These are phyloP conservation scores for Caracal caracal DNA, from an alignment of 2,113 vertebrate genomes.

Conservation along the genomic window DNA sequence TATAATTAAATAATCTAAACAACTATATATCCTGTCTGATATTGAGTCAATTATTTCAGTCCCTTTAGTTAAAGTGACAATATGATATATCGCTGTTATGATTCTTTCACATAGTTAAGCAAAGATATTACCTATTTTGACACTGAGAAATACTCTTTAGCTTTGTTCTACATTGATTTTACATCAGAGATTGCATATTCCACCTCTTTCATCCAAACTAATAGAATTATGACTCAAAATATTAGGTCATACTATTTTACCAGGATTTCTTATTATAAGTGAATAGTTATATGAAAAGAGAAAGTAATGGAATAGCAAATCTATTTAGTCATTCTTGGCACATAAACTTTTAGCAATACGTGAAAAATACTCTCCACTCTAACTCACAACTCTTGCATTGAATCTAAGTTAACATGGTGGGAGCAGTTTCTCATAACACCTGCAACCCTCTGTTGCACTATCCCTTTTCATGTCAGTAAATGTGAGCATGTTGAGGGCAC, in stretches of 20 bases:
- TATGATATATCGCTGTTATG: not conserved
- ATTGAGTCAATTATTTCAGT: not conserved
- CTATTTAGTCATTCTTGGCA: not conserved
- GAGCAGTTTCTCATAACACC: not conserved
- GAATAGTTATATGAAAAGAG: not conserved
- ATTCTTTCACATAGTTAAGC: not conserved
- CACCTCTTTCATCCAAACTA: constrained; percentile 4
- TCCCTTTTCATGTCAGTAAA: not conserved
- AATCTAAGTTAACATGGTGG: not conserved
- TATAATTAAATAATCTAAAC: too few relatives aligned
- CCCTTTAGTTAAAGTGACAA: not conserved
- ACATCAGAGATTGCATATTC: not conserved
- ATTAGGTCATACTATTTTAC: not conserved
- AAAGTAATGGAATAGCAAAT: not conserved
- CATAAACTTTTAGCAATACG: not conserved
- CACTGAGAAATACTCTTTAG: not conserved
- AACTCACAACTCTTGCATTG: not conserved
- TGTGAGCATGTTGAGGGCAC: not conserved
- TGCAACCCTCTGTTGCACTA: not conserved
- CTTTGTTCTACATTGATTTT: constrained; percentile 23
- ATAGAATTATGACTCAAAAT: constrained; percentile 21
- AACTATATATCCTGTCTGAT: not conserved
- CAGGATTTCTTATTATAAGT: not conserved
- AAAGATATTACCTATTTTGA: not conserved
- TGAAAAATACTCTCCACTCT: not conserved